Percentiles rank a stretch among this genome's conserved stretches.
Conservation (phyloP, 2,888 invertebrate species). For the Leucozona laternaria region DNA sequence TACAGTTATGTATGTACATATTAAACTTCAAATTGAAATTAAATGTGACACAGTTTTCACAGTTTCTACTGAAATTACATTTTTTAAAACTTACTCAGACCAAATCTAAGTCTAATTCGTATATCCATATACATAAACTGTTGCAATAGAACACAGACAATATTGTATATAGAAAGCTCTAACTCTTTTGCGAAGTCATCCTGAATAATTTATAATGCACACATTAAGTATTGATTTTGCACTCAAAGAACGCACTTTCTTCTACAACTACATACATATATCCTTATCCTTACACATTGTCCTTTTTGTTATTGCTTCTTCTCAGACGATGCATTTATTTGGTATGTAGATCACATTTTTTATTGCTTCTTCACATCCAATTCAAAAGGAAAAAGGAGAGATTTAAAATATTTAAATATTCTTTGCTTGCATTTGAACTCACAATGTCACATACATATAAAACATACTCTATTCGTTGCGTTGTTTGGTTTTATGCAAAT, state of each 20-base stretch:
- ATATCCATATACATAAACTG: neutral
- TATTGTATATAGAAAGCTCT: neutral
- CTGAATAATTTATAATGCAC: slow-evolving; percentile 43
- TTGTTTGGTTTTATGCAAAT: slow-evolving; percentile 52
- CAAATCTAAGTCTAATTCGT: neutral
- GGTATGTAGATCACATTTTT: slow-evolving; percentile 13
- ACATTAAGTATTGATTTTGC: slow-evolving; percentile 55
- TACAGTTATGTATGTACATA: too few species aligned
- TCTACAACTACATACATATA: neutral
- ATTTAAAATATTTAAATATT: slow-evolving; percentile 44
- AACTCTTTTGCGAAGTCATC: slow-evolving; percentile 6
- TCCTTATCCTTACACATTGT: neutral
- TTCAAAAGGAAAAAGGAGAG: neutral
- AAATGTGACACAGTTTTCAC: too few species aligned
- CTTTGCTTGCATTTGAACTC: slow-evolving; percentile 17
- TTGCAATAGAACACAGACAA: slow-evolving; percentile 15
- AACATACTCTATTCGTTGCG: slow-evolving; percentile 6
- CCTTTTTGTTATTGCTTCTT: slow-evolving; percentile 10
- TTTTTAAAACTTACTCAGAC: neutral
- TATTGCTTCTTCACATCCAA: slow-evolving; percentile 1
- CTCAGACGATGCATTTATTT: neutral
- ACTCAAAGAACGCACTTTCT: slow-evolving; percentile 50
- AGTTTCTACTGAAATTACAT: neutral
- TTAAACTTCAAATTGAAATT: too few species aligned
- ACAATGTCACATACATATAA: neutral